Base-by-base conservation (phyloP, 2,113 vertebrate genomes). In the Microcebus murinus region DNA sequence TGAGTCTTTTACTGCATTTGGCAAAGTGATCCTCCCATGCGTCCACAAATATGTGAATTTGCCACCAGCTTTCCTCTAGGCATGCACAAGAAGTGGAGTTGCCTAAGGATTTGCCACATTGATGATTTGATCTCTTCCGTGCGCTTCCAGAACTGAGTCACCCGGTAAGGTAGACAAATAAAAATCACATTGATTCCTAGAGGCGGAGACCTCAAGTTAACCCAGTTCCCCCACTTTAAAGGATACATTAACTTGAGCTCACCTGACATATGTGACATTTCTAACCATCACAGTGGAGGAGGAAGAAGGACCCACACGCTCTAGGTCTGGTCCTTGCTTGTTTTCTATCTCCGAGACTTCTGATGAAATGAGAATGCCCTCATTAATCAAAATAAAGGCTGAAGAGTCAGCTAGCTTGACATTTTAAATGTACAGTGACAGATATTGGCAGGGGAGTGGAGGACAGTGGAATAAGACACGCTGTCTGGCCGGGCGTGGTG, bases 1-100 rank as follows among this genome's bases (percentile, higher is more conserved):
- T 15, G n/a, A 76, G 65, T 76, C 71, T 90, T 93, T 92, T 80
- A 63, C 63, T 34, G 74, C 67, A n/a, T 52, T 92, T 82, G 55
- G 61, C 15, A 76, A n/a, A 63, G 18, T 42, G 87, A 90, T 87
- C 59, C 31, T 87, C 36, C 81, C 34, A 27, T 48, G 50, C 57
- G 88, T 92, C 61, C 59, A 65, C 34, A 86, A 94, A n/a, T 45
- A 50, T 27, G 31, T 61, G 68, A 84, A 68, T 77, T 21, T 94
- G n/a, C 80, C 63, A 63, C 42, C 27, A 34, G 83, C 36, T 74
- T 67, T 92, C 42, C 86, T 73, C 73, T 93, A 52, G 29, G 10
- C 42, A 15, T 42, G 1, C 42, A 34, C 55, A 87, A 39, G 67
- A 79, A 70, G 29, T 45, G 15, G 50, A 88, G 59, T 50, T 42